phyloP scores from a whole-genome alignment of 2,113 vertebrate genomes.

The Callorhinus ursinus region DNA sequence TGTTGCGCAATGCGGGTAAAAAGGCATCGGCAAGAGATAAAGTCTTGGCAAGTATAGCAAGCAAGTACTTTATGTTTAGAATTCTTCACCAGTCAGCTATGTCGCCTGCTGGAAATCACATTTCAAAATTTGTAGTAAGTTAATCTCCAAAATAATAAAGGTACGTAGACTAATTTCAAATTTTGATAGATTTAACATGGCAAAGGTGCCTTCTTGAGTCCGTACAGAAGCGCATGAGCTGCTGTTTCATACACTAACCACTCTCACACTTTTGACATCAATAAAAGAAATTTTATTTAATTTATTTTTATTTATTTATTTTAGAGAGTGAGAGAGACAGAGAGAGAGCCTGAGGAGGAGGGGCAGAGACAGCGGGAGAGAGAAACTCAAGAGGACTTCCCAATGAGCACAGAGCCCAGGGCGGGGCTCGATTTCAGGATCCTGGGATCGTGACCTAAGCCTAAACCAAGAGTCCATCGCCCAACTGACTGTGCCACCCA shows the following conservation, averaged over 20 bases:
- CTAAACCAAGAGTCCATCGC: neutral
- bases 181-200: too few species aligned
- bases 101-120: neutral
- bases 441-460: neutral
- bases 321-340: neutral
- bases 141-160: neutral
- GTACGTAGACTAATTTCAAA: neutral
- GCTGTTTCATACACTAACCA: neutral
- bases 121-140: neutral
- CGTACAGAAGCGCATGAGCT: neutral
- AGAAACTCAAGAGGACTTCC: neutral
- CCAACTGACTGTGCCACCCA: neutral
- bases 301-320: neutral
- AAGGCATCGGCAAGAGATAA: neutral
- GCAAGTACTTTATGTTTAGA: fast-evolving
- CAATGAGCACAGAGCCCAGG: neutral
- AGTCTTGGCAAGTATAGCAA: too few species aligned
- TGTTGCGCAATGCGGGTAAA: fast-evolving
- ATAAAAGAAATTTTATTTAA: neutral
- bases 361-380: neutral
- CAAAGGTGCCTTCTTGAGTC: neutral
- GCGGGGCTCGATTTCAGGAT: neutral
- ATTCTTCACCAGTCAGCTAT: neutral
- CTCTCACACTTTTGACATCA: neutral
- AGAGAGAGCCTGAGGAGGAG: neutral